These are phyloP conservation scores for Dendrophyllia cribrosa DNA, from an alignment of 64 coral and sea anemone genomes.

Conservation along the genomic window DNA sequence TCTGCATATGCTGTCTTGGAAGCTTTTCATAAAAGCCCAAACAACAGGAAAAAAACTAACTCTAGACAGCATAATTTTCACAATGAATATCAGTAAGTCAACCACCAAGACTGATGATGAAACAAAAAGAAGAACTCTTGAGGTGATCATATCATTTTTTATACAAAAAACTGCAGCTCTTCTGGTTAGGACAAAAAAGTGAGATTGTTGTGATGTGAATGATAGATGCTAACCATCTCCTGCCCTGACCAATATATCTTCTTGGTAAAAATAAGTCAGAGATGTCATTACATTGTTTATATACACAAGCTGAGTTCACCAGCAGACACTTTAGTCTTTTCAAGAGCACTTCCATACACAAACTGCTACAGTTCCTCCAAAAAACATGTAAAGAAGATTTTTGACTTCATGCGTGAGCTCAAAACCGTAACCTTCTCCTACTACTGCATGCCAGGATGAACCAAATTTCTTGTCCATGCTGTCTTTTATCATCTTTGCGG, in stretches of 20 bases:
- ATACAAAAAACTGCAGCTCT: no score
- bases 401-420: slow-evolving; percentile 99
- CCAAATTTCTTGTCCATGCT: slow-evolving; percentile 99
- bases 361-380: slow-evolving; percentile 93
- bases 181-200: no score
- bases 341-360: slow-evolving; percentile 97
- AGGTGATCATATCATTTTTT: no score
- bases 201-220: neutral
- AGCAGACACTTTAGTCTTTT: neutral
- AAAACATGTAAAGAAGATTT: slow-evolving; percentile 98
- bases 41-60: no score
- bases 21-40: no score
- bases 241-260: neutral
- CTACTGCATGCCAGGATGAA: slow-evolving; percentile 97
- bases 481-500: slow-evolving; percentile 99
- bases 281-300: neutral
- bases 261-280: neutral
- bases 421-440: slow-evolving; percentile 98
- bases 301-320: neutral
- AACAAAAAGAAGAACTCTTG: no score
- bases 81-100: no score
- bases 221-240: neutral
- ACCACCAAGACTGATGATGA: no score
- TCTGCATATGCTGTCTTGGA: no score
- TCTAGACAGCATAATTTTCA: no score